phyloP scores from a whole-genome alignment of 2,797 vertebrate genomes.

The Brachyalestes nurse region DNA sequence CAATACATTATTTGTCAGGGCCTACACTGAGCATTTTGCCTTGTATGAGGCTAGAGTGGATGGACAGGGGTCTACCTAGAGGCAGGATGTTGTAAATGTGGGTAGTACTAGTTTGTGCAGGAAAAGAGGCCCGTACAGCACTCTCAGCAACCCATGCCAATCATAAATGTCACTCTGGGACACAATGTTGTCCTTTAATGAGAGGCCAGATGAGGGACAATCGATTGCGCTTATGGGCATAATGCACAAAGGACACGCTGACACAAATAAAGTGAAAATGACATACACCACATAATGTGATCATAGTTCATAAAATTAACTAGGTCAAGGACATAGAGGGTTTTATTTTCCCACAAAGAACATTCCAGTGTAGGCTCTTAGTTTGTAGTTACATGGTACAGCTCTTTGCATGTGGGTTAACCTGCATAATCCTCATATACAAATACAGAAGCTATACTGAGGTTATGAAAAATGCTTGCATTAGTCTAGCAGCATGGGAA shows the following conservation, averaged over 20 bases:
- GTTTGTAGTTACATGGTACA: not conserved
- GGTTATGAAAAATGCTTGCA: not conserved
- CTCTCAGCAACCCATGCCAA: slow-evolving; percentile 57
- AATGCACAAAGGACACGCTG: slow-evolving; percentile 65
- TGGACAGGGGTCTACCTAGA: slow-evolving; percentile 4
- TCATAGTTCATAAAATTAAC: slow-evolving; percentile 38
- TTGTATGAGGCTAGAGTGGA: slow-evolving; percentile 8
- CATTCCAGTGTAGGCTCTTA: not conserved
- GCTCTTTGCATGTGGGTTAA: slow-evolving; percentile 28
- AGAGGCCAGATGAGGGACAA: slow-evolving; percentile 48
- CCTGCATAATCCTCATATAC: not conserved
- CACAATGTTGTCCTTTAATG: slow-evolving; percentile 58
- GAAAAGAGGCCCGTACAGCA: not conserved
- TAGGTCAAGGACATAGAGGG: slow-evolving; percentile 25
- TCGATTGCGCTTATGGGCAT: slow-evolving; percentile 61
- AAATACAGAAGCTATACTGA: slow-evolving; percentile 18
- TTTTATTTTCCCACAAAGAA: not conserved
- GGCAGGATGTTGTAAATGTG: slow-evolving; percentile 42
- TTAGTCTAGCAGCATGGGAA: slow-evolving; percentile 54
- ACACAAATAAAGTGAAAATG: slow-evolving; percentile 59
- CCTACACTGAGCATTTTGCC: slow-evolving; percentile 54
- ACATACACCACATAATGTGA: slow-evolving; percentile 53
- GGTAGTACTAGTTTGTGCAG: slow-evolving; percentile 50
- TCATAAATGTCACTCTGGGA: slow-evolving; percentile 58
- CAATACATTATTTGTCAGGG: slow-evolving; percentile 60